phyloP scores from a whole-genome alignment of 2,888 invertebrate species.

The Drosophila monieri region DNA sequence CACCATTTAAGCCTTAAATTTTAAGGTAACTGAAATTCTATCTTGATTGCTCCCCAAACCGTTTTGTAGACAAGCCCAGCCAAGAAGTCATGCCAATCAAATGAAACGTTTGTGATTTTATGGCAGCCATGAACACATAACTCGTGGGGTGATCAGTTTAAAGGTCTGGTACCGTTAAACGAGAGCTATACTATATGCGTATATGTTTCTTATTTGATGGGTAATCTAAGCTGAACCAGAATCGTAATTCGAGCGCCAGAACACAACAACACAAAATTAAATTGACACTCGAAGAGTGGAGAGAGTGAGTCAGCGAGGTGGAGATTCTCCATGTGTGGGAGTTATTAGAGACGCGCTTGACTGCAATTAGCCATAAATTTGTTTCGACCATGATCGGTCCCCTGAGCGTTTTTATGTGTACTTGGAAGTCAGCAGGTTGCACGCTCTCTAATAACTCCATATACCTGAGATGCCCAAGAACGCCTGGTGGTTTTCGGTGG shows the following conservation, averaged over 20 bases:
- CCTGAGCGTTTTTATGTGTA: constrained; percentile 63
- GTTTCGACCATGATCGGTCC: constrained; percentile 49
- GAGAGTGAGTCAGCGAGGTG: constrained; percentile 56
- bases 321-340: constrained; percentile 33
- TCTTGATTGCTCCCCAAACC: constrained; percentile 61
- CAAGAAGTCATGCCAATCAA: constrained; percentile 29
- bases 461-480: constrained; percentile 42
- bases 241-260: constrained; percentile 66
- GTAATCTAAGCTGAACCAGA: constrained; percentile 47
- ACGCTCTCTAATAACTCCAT: constrained; percentile 19
- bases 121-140: constrained; percentile 48
- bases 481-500: constrained; percentile 63
- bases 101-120: constrained; percentile 46
- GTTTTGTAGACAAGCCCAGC: background rate
- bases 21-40: constrained; percentile 10
- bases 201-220: constrained; percentile 1
- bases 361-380: constrained; percentile 79
- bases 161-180: constrained; percentile 59
- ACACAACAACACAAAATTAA: constrained; percentile 47
- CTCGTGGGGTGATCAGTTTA: constrained; percentile 32
- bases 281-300: constrained; percentile 10
- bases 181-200: constrained; percentile 20
- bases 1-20: constrained; percentile 19
- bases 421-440: constrained; percentile 73
- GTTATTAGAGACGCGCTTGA: constrained; percentile 53